These are phyloP conservation scores for Oedothorax gibbosus DNA, from an alignment of 1,140 invertebrate species.

Conservation along the genomic window DNA sequence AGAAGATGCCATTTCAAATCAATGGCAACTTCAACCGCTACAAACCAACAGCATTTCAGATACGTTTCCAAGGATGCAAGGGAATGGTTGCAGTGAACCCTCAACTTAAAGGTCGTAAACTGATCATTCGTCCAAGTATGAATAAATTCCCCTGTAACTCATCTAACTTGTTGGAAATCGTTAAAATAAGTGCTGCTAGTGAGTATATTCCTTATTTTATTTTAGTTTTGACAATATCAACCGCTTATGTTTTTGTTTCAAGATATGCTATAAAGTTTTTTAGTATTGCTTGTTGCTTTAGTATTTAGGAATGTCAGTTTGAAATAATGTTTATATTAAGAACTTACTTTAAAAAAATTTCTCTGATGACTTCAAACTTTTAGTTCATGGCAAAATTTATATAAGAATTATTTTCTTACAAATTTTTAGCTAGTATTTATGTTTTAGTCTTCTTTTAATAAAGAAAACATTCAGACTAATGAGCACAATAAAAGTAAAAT, in stretches of 20 bases:
- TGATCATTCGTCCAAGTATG: conserved; percentile 65
- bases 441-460: too few species aligned
- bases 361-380: too few species aligned
- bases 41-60: conserved; percentile 64
- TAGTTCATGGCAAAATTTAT: too few species aligned
- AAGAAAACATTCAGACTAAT: too few species aligned
- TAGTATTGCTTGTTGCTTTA: not conserved
- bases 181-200: conserved; percentile 67
- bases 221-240: not conserved
- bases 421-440: too few species aligned
- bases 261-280: not conserved
- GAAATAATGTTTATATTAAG: too few species aligned
- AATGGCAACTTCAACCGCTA: not conserved
- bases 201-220: conserved; percentile 15
- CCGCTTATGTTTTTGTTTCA: too few species aligned
- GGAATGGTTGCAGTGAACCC: conserved; percentile 65
- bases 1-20: conserved; percentile 2
- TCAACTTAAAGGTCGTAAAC: conserved; percentile 53
- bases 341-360: too few species aligned
- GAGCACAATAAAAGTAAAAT: too few species aligned
- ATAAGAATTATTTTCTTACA: too few species aligned
- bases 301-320: too few species aligned
- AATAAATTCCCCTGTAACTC: conserved; percentile 64
- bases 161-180: conserved; percentile 65
- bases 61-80: conserved; percentile 66